A percentile compares a stretch with the other conserved stretches of the same genome.
These are phyloP conservation scores for Vulpes vulpes DNA, from an alignment of 2,113 vertebrate species.

Conservation along the genomic window DNA sequence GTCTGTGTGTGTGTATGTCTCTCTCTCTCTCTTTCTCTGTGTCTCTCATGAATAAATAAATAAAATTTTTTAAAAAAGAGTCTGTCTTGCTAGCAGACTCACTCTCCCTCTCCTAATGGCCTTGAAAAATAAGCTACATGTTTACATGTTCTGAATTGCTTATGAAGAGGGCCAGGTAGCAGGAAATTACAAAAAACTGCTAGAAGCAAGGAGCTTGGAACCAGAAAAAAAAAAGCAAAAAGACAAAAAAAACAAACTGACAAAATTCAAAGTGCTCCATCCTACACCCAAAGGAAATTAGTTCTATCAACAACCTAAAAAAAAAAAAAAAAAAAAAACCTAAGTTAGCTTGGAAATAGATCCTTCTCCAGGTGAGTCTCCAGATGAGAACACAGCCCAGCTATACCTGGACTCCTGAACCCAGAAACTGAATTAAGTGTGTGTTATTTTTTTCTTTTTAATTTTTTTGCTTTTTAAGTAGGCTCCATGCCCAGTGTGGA, in stretches of 20 bases:
- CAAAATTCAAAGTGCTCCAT: neutral
- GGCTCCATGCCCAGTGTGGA: neutral
- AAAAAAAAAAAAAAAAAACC: neutral
- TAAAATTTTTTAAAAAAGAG: neutral
- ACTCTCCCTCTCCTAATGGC: neutral
- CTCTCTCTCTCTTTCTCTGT: no score
- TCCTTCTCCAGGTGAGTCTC: neutral
- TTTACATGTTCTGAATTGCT: neutral
- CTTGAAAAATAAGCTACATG: constrained; percentile 1
- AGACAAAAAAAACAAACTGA: neutral
- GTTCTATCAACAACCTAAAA: neutral
- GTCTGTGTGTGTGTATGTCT: no score
- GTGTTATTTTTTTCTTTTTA: neutral
- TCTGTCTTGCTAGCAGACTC: neutral
- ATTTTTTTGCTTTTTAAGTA: neutral
- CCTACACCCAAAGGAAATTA: constrained; percentile 1
- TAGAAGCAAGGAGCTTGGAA: neutral
- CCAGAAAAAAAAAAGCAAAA: neutral
- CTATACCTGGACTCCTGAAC: neutral
- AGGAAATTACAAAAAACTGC: neutral
- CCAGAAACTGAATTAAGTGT: neutral
- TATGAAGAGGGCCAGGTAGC: neutral
- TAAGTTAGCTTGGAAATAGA: constrained; percentile 1
- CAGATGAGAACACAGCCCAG: constrained; percentile 7
- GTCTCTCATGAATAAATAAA: no score